phyloP scores from a whole-genome alignment of 2,888 invertebrate species.

The Folsomia manolachei region DNA sequence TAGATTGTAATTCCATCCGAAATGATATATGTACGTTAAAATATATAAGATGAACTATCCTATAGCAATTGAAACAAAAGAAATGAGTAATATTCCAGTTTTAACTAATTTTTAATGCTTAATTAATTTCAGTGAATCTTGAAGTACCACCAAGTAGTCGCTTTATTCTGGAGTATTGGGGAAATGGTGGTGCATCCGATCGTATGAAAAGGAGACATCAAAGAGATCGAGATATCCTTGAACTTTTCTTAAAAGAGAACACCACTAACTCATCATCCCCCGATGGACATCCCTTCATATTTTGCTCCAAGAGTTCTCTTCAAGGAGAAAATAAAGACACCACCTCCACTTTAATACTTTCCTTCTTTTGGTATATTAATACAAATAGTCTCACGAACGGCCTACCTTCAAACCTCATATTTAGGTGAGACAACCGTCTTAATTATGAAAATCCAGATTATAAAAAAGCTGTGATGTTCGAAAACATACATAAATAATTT shows the following conservation, averaged over 20 bases:
- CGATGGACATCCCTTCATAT: slow-evolving; percentile 31
- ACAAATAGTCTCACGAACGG: slow-evolving; percentile 29
- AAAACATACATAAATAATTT: too few relatives aligned
- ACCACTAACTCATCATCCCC: slow-evolving; percentile 11
- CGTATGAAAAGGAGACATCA: slow-evolving; percentile 47
- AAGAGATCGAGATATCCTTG: slow-evolving; percentile 47
- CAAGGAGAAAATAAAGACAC: slow-evolving; percentile 44
- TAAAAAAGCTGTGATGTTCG: too few relatives aligned
- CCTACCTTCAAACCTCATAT: slow-evolving; percentile 43
- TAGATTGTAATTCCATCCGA: too few relatives aligned
- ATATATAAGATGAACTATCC: too few relatives aligned
- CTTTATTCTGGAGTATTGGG: slow-evolving; percentile 48
- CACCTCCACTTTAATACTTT: slow-evolving; percentile 38
- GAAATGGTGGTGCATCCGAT: slow-evolving; percentile 37
- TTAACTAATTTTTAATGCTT: too few relatives aligned
- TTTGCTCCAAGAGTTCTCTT: slow-evolving; percentile 47
- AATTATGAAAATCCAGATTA: too few relatives aligned
- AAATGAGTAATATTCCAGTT: too few relatives aligned
- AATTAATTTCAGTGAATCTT: slow-evolving; percentile 43
- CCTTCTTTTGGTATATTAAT: slow-evolving; percentile 48
- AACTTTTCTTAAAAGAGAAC: slow-evolving; percentile 36
- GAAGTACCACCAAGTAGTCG: slow-evolving; percentile 43
- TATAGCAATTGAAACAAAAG: too few relatives aligned
- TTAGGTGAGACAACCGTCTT: slow-evolving; percentile 49
- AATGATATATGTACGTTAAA: too few relatives aligned